Evolutionary conservation across 2,888 invertebrate genomes (phyloP).

Genomic region (Spilarctia lutea): DNA sequence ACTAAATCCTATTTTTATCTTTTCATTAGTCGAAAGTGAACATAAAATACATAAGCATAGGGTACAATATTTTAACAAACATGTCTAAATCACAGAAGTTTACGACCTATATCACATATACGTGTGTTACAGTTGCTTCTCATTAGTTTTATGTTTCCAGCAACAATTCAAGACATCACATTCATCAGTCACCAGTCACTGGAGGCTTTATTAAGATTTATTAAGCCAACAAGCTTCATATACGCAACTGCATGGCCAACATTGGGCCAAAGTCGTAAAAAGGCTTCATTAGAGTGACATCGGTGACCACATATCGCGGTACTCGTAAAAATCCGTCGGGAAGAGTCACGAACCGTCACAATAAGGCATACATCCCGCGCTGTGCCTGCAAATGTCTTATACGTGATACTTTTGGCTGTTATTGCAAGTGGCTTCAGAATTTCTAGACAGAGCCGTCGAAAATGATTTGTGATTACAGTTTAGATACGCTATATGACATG

Average conservation of each 20-base stretch:
- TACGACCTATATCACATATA: not conserved
- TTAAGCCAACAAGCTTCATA: slow-evolving; percentile 17
- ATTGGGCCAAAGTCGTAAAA: slow-evolving; percentile 45
- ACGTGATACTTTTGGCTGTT: slow-evolving; percentile 69
- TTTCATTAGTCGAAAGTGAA: not conserved
- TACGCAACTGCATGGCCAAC: slow-evolving; percentile 19
- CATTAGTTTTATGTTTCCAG: slow-evolving; percentile 3
- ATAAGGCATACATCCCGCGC: slow-evolving; percentile 72
- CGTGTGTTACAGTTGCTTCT: not conserved
- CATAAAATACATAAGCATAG: not conserved
- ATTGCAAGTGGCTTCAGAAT: slow-evolving; percentile 42
- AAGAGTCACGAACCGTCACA: slow-evolving; percentile 68
- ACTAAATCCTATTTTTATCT: not conserved
- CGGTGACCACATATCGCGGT: slow-evolving; percentile 58
- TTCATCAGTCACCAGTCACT: slow-evolving; percentile 8
- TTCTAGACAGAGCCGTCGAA: slow-evolving; percentile 36
- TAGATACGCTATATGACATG: too few species aligned
- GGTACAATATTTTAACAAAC: not conserved
- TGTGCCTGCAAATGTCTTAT: slow-evolving; percentile 70
- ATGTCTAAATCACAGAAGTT: not conserved
- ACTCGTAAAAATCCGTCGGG: slow-evolving; percentile 77
- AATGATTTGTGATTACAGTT: not conserved
- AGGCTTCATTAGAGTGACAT: slow-evolving; percentile 47
- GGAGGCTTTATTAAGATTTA: slow-evolving; percentile 23
- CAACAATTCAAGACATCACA: slow-evolving; percentile 11